These are phyloP conservation scores for Tetramorium bicarinatum DNA, from an alignment of 2,888 invertebrate genomes.

Conservation along the genomic window DNA sequence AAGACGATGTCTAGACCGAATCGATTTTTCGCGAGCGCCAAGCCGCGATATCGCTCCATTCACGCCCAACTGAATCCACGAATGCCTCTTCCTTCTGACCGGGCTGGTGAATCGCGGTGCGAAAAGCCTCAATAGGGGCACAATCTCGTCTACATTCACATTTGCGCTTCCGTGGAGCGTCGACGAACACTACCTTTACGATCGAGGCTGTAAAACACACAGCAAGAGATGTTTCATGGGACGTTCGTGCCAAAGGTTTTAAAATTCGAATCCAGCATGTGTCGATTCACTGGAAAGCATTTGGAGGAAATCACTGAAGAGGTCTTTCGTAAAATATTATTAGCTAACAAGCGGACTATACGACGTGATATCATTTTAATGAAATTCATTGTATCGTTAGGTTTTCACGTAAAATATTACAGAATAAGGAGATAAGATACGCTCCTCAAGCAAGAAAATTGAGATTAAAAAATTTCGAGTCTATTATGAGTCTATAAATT, in stretches of 20 bases:
- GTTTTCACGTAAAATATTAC: no score
- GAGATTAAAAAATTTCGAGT: no score
- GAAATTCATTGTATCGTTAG: no score
- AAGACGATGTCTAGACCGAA: conserved; percentile 52
- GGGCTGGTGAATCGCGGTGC: conserved; percentile 27
- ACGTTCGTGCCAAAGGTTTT: conserved; percentile 50
- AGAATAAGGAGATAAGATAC: no score
- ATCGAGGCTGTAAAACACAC: conserved; percentile 48
- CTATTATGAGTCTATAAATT: no score
- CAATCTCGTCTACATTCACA: conserved; percentile 47
- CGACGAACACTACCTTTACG: conserved; percentile 43
- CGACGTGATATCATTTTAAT: no score
- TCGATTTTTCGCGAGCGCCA: conserved; percentile 49
- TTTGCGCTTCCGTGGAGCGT: conserved; percentile 11
- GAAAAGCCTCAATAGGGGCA: conserved; percentile 42
- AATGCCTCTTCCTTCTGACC: conserved; percentile 53
- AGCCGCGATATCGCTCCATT: conserved; percentile 50
- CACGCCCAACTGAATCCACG: conserved; percentile 43
- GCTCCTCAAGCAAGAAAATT: no score
- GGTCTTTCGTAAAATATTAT: conserved; percentile 52
- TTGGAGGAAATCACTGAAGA: background rate
- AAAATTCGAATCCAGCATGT: conserved; percentile 36
- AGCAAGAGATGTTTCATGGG: conserved; percentile 27
- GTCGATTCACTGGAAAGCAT: background rate
- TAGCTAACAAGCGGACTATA: conserved; percentile 12